These are phyloP conservation scores for Trachelus iudaicus DNA, from an alignment of 2,888 invertebrate species.

Conservation along the genomic window DNA sequence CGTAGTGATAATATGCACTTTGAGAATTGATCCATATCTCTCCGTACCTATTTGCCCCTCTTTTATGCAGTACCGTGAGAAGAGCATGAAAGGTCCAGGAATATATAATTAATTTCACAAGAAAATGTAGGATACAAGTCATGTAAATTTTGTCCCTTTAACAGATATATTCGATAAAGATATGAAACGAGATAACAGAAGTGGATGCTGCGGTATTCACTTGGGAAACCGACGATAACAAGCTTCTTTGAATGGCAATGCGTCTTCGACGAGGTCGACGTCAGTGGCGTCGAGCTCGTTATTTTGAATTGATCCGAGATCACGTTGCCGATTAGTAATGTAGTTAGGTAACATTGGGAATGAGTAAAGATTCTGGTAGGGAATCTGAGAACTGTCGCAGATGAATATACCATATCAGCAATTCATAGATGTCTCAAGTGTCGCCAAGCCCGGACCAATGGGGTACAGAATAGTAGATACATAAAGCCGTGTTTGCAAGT, in stretches of 20 bases:
- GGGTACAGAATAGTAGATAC: background rate
- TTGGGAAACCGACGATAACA: slow-evolving; percentile 43
- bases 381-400: background rate
- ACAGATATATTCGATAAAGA: background rate
- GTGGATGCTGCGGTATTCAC: background rate
- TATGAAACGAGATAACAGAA: background rate
- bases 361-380: background rate
- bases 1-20: background rate
- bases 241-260: slow-evolving; percentile 60
- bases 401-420: background rate
- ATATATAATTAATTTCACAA: background rate
- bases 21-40: background rate
- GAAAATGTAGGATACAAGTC: background rate
- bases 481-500: background rate
- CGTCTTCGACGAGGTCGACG: slow-evolving; percentile 17
- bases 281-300: slow-evolving; percentile 46
- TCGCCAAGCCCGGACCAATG: background rate
- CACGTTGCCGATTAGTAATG: background rate
- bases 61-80: background rate
- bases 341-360: background rate
- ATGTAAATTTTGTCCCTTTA: background rate
- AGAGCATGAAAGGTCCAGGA: background rate
- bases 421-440: background rate
- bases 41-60: background rate
- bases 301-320: slow-evolving; percentile 50